A percentile compares a stretch with the other conserved stretches of the same genome.
phyloP scores from a whole-genome alignment of 2,888 invertebrate genomes.

The Loripinus fragilis region DNA sequence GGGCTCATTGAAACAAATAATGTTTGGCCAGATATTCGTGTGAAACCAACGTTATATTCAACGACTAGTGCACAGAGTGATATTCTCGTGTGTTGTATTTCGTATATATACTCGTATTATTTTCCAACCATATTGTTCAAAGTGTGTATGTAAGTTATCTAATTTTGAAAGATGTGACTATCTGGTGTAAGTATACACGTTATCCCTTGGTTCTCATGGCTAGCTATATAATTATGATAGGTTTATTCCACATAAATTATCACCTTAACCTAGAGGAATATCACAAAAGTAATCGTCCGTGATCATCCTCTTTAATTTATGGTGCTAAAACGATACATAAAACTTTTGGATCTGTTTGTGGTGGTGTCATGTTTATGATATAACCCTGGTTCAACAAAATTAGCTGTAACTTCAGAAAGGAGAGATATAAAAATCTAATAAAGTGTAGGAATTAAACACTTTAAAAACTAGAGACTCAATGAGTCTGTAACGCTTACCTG shows the following conservation, averaged over 20 bases:
- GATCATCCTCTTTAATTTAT: background rate
- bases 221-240: slow-evolving; percentile 25
- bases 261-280: slow-evolving; percentile 28
- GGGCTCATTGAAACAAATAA: too few relatives aligned
- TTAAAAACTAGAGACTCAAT: too few relatives aligned
- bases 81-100: background rate
- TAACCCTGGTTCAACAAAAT: background rate
- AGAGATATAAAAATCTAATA: background rate
- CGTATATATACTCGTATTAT: too few relatives aligned
- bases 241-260: slow-evolving; percentile 36
- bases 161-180: background rate
- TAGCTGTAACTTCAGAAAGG: background rate
- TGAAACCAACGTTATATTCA: background rate
- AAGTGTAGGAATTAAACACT: background rate
- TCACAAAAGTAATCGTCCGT: slow-evolving; percentile 11
- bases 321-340: too few relatives aligned
- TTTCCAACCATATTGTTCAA: too few relatives aligned
- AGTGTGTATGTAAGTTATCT: background rate
- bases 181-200: background rate
- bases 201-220: background rate
- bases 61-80: background rate
- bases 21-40: background rate
- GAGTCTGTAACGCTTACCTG: too few relatives aligned
- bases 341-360: background rate
- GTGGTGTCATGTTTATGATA: too few relatives aligned